Evolutionary conservation across 1,140 invertebrate species (phyloP).

Genomic region (Laupala kohalensis): DNA sequence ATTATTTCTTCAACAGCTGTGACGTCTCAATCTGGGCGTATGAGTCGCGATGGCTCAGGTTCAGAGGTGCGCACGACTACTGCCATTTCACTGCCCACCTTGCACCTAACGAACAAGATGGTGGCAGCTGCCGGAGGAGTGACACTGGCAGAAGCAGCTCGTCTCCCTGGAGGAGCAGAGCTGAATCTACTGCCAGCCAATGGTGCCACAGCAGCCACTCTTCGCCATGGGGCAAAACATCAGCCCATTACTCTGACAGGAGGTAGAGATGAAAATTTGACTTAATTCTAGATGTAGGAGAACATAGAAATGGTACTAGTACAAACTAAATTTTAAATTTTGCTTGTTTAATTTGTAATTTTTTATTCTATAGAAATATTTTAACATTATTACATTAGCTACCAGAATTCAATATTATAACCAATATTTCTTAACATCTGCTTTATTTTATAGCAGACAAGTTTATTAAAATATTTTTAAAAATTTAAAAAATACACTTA

Average conservation of each 20-base stretch:
- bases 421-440: too few relatives aligned
- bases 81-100: constrained; percentile 9
- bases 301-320: neutral
- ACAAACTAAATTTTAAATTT: too few relatives aligned
- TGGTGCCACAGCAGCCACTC: constrained; percentile 26
- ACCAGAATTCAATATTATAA: too few relatives aligned
- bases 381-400: too few relatives aligned
- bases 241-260: constrained; percentile 5
- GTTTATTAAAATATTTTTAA: too few relatives aligned
- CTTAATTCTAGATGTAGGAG: neutral
- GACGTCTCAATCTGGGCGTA: neutral
- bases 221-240: neutral
- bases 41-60: neutral
- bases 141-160: constrained; percentile 28
- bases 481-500: too few relatives aligned
- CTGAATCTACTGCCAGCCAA: constrained; percentile 33
- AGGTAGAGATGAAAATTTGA: neutral
- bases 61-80: constrained; percentile 12
- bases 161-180: constrained; percentile 32
- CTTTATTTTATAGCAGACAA: too few relatives aligned
- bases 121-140: constrained; percentile 28
- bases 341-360: too few relatives aligned
- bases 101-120: constrained; percentile 30
- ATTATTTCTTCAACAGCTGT: neutral
- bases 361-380: too few relatives aligned